A percentile compares a stretch with the other conserved stretches of the same genome.
Conservation (phyloP, 1,140 invertebrate species). For the Hylaeus volcanicus region DNA sequence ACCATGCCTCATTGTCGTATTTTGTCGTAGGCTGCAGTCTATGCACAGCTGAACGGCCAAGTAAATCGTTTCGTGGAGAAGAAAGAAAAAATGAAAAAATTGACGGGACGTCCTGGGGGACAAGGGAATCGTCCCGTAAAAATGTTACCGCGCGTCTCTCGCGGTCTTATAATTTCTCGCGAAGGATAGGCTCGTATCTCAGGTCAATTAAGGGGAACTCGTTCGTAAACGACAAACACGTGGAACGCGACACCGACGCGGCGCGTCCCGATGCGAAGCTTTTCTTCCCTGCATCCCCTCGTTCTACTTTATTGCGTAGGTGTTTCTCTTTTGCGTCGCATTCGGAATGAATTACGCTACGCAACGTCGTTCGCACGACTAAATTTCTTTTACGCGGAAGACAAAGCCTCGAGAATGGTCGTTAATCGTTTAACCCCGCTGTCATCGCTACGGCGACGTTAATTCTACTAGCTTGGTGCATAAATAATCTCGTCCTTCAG, state of each 20-base stretch:
- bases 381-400: too few relatives aligned
- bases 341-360: background rate
- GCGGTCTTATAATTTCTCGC: slow-evolving; percentile 65
- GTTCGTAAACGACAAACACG: slow-evolving; percentile 80
- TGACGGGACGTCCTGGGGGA: background rate
- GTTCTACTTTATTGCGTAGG: slow-evolving; percentile 61
- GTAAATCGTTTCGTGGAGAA: background rate
- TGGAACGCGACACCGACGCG: slow-evolving; percentile 60
- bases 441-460: too few relatives aligned
- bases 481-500: too few relatives aligned
- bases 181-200: slow-evolving; percentile 75
- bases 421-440: too few relatives aligned
- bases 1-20: slow-evolving; percentile 17
- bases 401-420: too few relatives aligned
- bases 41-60: background rate
- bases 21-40: too few relatives aligned
- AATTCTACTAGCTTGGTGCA: too few relatives aligned
- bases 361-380: background rate
- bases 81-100: background rate
- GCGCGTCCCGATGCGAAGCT: background rate
- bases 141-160: slow-evolving; percentile 7
- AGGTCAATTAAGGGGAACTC: slow-evolving; percentile 80
- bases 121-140: slow-evolving; percentile 7
- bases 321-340: background rate
- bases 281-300: slow-evolving; percentile 43